phyloP scores from a whole-genome alignment of 2,888 invertebrate genomes.

The Shargacucullia verbasci region DNA sequence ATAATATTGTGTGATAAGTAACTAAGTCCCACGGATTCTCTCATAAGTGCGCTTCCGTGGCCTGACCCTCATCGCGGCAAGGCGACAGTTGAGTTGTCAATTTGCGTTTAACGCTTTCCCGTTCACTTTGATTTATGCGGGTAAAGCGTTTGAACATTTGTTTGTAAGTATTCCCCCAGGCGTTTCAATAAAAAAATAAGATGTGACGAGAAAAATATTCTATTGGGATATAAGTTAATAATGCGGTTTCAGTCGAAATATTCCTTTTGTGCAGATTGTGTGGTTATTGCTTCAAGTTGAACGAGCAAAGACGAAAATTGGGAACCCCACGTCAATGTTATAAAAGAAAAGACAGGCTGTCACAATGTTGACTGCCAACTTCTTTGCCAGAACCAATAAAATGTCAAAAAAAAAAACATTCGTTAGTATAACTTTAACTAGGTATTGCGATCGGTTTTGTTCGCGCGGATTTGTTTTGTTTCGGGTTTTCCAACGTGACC shows the following conservation, averaged over 20 bases:
- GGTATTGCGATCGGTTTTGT: constrained; percentile 22
- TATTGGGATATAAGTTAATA: constrained; percentile 53
- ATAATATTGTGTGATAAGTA: constrained; percentile 56
- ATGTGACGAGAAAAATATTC: constrained; percentile 47
- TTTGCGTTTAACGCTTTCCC: constrained; percentile 72
- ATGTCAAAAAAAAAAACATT: constrained; percentile 11
- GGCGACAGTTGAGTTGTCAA: constrained; percentile 75
- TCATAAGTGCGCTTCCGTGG: constrained; percentile 50
- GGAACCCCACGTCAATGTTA: constrained; percentile 9
- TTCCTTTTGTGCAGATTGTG: constrained; percentile 23
- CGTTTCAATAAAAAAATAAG: constrained; percentile 56
- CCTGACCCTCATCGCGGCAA: constrained; percentile 65
- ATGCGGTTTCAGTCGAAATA: constrained; percentile 36
- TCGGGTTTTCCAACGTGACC: constrained; percentile 32
- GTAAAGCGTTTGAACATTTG: constrained; percentile 67
- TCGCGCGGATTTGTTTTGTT: constrained; percentile 41
- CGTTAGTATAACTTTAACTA: constrained; percentile 15
- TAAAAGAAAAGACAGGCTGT: constrained; percentile 13
- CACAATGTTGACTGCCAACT: constrained; percentile 4
- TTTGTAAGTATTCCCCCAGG: constrained; percentile 56
- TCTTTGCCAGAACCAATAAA: constrained; percentile 15
- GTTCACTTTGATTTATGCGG: constrained; percentile 72
- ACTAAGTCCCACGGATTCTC: constrained; percentile 58
- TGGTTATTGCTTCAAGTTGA: constrained; percentile 14
- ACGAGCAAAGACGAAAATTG: constrained; percentile 12